Percentiles rank a stretch among this genome's conserved stretches.
These are phyloP conservation scores for Cheiracanthium punctorium DNA, from an alignment of 2,888 invertebrate genomes.

Conservation along the genomic window DNA sequence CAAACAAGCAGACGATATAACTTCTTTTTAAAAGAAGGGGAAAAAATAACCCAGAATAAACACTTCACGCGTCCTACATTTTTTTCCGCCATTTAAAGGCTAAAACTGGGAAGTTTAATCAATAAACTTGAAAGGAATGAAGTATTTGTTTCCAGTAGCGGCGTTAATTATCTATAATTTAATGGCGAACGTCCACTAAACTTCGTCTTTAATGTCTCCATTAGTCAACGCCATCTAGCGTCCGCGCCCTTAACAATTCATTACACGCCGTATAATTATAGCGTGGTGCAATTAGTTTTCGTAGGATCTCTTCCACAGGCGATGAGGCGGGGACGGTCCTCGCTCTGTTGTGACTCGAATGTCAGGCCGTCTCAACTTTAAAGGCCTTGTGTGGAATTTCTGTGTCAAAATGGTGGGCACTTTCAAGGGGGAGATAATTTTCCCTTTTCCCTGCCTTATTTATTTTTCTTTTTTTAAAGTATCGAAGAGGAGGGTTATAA, in stretches of 20 bases:
- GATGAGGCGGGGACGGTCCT: conserved; percentile 41
- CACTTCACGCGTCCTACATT: conserved; percentile 17
- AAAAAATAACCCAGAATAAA: conserved; percentile 39
- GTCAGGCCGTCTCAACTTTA: conserved; percentile 61
- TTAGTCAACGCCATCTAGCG: conserved; percentile 63
- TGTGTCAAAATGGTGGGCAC: conserved; percentile 64
- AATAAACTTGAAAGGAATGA: conserved; percentile 64
- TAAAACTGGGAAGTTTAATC: conserved; percentile 47
- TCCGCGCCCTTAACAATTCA: conserved; percentile 68
- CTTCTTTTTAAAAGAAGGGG: background rate
- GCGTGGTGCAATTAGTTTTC: conserved; percentile 62
- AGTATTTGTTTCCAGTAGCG: conserved; percentile 68
- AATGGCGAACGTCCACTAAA: conserved; percentile 42
- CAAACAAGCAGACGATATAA: conserved; percentile 28
- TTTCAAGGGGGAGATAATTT: conserved; percentile 32
- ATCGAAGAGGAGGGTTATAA: background rate
- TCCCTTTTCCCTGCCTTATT: no score
- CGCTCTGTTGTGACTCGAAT: conserved; percentile 55
- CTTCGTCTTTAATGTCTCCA: conserved; percentile 47
- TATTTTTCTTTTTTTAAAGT: background rate
- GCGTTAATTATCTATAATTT: conserved; percentile 68
- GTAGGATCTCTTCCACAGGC: conserved; percentile 47
- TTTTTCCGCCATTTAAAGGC: conserved; percentile 31
- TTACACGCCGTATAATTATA: conserved; percentile 62
- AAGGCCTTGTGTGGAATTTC: conserved; percentile 59